phyloP scores from a whole-genome alignment of 1,140 invertebrate genomes.

The Hycleus phaleratus region DNA sequence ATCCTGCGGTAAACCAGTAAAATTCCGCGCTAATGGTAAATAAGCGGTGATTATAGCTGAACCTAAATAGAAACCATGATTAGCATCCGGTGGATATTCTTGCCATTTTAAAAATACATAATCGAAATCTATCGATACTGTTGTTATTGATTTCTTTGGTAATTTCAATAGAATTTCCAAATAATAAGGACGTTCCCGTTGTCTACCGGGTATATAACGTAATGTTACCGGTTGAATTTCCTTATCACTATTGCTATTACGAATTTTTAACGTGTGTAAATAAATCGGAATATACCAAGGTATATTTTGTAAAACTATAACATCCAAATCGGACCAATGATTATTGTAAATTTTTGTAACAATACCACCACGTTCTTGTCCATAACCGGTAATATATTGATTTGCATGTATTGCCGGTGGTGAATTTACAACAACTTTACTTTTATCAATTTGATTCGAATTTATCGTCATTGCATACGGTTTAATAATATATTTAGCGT shows the following conservation, averaged over 20 bases:
- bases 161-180: slow-evolving; percentile 80
- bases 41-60: slow-evolving; percentile 73
- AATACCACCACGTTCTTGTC: slow-evolving; percentile 80
- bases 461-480: slow-evolving; percentile 62
- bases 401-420: slow-evolving; percentile 69
- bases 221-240: slow-evolving; percentile 52
- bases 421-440: slow-evolving; percentile 42
- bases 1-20: slow-evolving; percentile 65
- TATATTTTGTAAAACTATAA: slow-evolving; percentile 69
- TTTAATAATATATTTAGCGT: slow-evolving; percentile 62
- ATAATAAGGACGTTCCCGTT: slow-evolving; percentile 76
- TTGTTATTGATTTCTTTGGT: slow-evolving; percentile 70
- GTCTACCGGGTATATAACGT: slow-evolving; percentile 73
- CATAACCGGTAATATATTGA: slow-evolving; percentile 76
- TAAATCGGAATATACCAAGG: slow-evolving; percentile 94
- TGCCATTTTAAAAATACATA: slow-evolving; percentile 96
- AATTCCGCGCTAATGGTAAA: slow-evolving; percentile 71
- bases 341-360: slow-evolving; percentile 74
- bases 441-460: slow-evolving; percentile 42
- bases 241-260: slow-evolving; percentile 49
- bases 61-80: slow-evolving; percentile 94
- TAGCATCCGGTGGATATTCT: slow-evolving; percentile 98
- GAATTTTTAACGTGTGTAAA: slow-evolving; percentile 69
- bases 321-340: slow-evolving; percentile 59
- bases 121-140: slow-evolving; percentile 84